These are phyloP conservation scores for Pterocles gutturalis DNA, from an alignment of 2,113 vertebrate species.

Conservation along the genomic window DNA sequence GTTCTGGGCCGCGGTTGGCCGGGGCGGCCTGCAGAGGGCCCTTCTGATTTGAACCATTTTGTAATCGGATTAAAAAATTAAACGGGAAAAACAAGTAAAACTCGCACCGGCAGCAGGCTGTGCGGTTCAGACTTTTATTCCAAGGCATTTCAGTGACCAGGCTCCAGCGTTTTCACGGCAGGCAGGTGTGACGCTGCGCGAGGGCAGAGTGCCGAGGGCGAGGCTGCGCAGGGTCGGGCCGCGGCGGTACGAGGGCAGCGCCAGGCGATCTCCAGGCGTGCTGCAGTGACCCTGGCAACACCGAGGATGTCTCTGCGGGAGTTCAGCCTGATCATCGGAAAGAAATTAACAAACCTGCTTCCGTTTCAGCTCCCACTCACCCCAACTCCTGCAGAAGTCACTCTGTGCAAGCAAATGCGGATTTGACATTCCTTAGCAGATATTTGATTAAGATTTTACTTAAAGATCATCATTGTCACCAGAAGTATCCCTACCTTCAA, in stretches of 20 bases:
- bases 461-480: not conserved
- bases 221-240: not conserved
- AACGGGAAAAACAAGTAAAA: not conserved
- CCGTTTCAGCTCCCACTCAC: accelerated
- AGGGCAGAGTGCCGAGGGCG: no score
- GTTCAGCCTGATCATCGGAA: accelerated
- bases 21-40: accelerated
- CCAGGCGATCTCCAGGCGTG: accelerated
- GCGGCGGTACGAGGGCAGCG: not conserved
- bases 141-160: constrained; percentile 44
- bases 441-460: not conserved
- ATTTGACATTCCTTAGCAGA: not conserved
- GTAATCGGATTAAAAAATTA: accelerated
- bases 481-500: not conserved
- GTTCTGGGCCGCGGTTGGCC: accelerated
- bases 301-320: accelerated
- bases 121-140: constrained; percentile 33
- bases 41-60: accelerated
- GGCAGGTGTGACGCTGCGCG: not conserved
- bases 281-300: accelerated
- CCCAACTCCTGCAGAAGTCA: not conserved
- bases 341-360: accelerated
- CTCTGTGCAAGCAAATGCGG: not conserved
- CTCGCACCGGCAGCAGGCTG: not conserved
- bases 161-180: not conserved